Conservation (phyloP, 37 sponge, comb jelly and placozoan genomes). For the Amphimedon queenslandica region DNA sequence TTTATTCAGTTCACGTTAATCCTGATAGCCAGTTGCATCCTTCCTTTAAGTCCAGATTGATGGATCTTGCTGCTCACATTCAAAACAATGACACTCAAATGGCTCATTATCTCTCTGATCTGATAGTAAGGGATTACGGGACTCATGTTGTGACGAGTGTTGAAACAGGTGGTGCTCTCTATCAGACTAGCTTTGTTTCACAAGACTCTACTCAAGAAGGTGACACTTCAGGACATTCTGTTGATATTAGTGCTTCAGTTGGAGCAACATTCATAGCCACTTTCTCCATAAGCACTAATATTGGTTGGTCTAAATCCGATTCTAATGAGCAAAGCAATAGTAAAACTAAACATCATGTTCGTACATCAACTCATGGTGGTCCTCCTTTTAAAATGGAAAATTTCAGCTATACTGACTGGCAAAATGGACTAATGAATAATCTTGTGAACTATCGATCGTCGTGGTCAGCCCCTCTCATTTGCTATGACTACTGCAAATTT, state of each 20-base stretch:
- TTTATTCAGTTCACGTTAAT: constrained; percentile 2
- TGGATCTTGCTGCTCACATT: too few relatives aligned
- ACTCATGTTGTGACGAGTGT: too few relatives aligned
- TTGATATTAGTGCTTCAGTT: constrained; percentile 31
- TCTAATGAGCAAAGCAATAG: too few relatives aligned
- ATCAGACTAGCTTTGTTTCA: constrained; percentile 33
- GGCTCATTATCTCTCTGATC: too few relatives aligned
- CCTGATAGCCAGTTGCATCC: too few relatives aligned
- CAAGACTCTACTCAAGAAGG: background rate
- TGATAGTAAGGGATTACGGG: constrained; percentile 55
- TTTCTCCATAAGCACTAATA: too few relatives aligned
- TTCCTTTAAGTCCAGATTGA: too few relatives aligned
- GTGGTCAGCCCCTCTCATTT: constrained; percentile 59
- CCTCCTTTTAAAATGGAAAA: constrained; percentile 57
- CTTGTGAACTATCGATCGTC: constrained; percentile 69
- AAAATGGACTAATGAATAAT: constrained; percentile 51
- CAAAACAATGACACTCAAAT: constrained; percentile 49
- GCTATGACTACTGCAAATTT: constrained; percentile 41
- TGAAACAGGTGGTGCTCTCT: constrained; percentile 57
- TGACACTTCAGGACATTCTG: background rate
- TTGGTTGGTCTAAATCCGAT: too few relatives aligned
- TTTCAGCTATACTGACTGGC: constrained; percentile 57
- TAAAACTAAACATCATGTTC: too few relatives aligned
- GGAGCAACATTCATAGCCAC: too few relatives aligned
- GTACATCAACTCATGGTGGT: constrained; percentile 53